Conservation (phyloP, 2,113 vertebrate species). For the Crotalus tigris region DNA sequence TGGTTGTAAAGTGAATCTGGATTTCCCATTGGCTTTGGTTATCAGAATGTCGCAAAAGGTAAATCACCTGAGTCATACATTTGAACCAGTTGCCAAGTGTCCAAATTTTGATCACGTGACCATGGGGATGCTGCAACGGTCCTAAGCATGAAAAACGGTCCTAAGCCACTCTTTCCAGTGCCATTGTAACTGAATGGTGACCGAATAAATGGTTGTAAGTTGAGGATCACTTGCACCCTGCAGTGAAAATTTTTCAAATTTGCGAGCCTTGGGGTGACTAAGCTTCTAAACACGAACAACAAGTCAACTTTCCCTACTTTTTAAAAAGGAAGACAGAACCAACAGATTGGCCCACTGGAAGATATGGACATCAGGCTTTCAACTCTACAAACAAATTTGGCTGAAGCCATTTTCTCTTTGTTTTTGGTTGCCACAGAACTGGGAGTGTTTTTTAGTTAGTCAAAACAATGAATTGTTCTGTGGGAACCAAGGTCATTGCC, state of each 20-base stretch:
- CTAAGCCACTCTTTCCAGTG: neutral
- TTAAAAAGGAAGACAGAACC: neutral
- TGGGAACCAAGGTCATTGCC: no score
- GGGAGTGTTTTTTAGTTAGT: no score
- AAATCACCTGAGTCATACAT: neutral
- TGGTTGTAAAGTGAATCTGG: neutral
- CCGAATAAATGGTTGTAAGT: neutral
- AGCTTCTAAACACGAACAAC: neutral
- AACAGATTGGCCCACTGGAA: neutral
- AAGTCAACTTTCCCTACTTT: neutral
- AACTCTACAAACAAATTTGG: no score
- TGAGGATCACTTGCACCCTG: neutral
- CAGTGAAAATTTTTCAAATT: neutral
- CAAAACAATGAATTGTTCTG: no score
- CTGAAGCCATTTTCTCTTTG: no score
- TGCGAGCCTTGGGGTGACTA: neutral
- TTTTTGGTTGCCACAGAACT: no score
- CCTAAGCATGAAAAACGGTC: neutral
- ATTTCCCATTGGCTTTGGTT: neutral
- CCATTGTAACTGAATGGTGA: neutral
- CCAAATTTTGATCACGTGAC: neutral
- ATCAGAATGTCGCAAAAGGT: neutral
- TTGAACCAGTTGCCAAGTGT: neutral
- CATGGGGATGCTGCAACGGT: neutral
- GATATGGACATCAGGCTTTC: no score